phyloP scores from a whole-genome alignment of 2,797 vertebrate genomes.

The Acanthurus lineatus region DNA sequence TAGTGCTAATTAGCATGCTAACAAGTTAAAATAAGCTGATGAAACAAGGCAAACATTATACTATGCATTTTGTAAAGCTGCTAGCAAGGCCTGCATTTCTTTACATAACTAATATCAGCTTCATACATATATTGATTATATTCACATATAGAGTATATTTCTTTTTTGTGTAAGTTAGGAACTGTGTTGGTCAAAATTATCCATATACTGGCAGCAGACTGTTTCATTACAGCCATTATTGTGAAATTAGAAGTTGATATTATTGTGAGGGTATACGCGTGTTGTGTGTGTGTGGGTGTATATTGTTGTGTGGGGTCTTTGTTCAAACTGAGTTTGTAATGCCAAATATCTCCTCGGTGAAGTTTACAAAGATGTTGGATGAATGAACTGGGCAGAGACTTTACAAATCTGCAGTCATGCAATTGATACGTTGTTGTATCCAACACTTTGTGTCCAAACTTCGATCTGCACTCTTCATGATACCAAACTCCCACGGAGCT shows the following conservation, averaged over 20 bases:
- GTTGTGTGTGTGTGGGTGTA: slow-evolving; percentile 31
- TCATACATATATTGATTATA: background rate
- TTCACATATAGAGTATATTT: background rate
- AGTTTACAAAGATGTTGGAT: slow-evolving; percentile 57
- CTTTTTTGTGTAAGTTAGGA: background rate
- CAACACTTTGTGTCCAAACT: slow-evolving; percentile 60
- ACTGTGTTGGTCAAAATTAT: background rate
- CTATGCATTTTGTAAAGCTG: no score
- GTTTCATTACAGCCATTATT: slow-evolving; percentile 37
- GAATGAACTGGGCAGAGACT: slow-evolving; percentile 51
- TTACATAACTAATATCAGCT: no score
- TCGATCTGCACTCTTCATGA: slow-evolving; percentile 63
- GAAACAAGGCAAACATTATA: background rate
- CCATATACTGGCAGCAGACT: background rate
- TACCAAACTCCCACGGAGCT: slow-evolving; percentile 58
- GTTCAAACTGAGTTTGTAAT: slow-evolving; percentile 47
- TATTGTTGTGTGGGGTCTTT: slow-evolving; percentile 53
- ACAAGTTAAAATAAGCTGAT: background rate
- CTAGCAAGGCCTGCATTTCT: no score
- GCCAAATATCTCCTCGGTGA: slow-evolving; percentile 60
- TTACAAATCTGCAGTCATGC: slow-evolving; percentile 41
- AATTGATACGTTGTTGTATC: slow-evolving; percentile 52
- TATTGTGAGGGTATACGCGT: slow-evolving; percentile 62
- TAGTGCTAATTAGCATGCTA: background rate
- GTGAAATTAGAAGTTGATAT: slow-evolving; percentile 57